Evolutionary conservation across 2,888 invertebrate species (phyloP).

Genomic region (Nematopogon swammerdamellus): DNA sequence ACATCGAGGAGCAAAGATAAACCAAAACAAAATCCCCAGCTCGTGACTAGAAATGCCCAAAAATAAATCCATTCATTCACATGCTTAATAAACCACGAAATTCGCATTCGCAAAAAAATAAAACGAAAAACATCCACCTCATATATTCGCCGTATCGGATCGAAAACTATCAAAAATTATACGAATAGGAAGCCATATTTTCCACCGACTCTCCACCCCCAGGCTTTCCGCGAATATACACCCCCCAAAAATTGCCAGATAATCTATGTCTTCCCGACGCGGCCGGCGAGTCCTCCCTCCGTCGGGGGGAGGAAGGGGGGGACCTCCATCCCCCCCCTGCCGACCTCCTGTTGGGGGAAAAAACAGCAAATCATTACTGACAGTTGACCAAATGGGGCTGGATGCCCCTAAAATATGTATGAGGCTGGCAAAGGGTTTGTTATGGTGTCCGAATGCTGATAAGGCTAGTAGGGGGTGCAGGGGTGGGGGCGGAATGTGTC

Average conservation of each 20-base stretch:
- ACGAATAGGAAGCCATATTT: slow-evolving; percentile 55
- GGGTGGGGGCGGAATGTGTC: slow-evolving; percentile 29
- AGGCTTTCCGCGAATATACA: slow-evolving; percentile 22
- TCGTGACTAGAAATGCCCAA: neutral
- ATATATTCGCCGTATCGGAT: slow-evolving; percentile 14
- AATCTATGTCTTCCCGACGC: slow-evolving; percentile 52
- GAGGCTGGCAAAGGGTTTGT: slow-evolving; percentile 46
- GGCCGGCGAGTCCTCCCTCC: neutral
- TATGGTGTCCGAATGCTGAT: slow-evolving; percentile 58
- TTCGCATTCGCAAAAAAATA: neutral
- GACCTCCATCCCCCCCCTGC: slow-evolving; percentile 15
- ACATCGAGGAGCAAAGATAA: too few species aligned
- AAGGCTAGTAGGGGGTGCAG: slow-evolving; percentile 45
- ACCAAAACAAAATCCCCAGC: too few species aligned
- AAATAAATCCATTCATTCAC: neutral
- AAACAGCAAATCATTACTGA: slow-evolving; percentile 56
- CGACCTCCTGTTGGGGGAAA: slow-evolving; percentile 43
- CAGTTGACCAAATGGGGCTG: slow-evolving; percentile 54
- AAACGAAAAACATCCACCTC: neutral
- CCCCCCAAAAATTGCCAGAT: slow-evolving; percentile 52
- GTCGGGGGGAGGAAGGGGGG: too few species aligned
- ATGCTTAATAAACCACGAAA: neutral
- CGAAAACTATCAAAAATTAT: slow-evolving; percentile 30
- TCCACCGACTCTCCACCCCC: slow-evolving; percentile 42
- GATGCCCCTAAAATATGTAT: slow-evolving; percentile 53